Conservation (phyloP, 2,888 invertebrate species). For the Silvanus unidentatus region DNA sequence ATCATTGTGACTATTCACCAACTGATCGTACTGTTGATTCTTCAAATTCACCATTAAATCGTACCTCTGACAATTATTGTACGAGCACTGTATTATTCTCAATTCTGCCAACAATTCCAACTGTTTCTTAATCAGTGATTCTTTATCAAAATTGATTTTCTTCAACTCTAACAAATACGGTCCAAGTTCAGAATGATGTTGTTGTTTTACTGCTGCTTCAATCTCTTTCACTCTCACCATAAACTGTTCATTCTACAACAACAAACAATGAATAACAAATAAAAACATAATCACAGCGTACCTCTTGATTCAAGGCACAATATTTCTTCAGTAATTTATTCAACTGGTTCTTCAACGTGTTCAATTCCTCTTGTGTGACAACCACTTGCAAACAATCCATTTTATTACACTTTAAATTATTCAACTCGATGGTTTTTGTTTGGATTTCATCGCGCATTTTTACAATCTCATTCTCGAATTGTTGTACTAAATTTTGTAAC, state of each 20-base stretch:
- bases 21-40: constrained; percentile 30
- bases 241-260: constrained; percentile 36
- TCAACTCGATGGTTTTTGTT: constrained; percentile 23
- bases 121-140: constrained; percentile 31
- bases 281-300: no score
- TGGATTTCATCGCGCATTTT: constrained; percentile 24
- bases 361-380: constrained; percentile 34
- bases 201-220: constrained; percentile 30
- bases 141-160: constrained; percentile 30
- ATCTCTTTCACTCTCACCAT: constrained; percentile 26
- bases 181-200: constrained; percentile 34
- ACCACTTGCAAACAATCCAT: constrained; percentile 26
- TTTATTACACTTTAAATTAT: constrained; percentile 23
- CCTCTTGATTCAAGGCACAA: constrained; percentile 30
- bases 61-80: no score
- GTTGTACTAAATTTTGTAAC: constrained; percentile 19
- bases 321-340: constrained; percentile 32
- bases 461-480: constrained; percentile 27
- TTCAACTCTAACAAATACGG: constrained; percentile 32
- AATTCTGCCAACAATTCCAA: constrained; percentile 34
- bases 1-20: constrained; percentile 35
- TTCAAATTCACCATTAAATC: no score
- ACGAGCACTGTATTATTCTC: constrained; percentile 30
- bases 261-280: background rate
- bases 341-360: constrained; percentile 33